Evolutionary conservation across 1,140 invertebrate genomes (phyloP).

Genomic region (Atta colombica): DNA sequence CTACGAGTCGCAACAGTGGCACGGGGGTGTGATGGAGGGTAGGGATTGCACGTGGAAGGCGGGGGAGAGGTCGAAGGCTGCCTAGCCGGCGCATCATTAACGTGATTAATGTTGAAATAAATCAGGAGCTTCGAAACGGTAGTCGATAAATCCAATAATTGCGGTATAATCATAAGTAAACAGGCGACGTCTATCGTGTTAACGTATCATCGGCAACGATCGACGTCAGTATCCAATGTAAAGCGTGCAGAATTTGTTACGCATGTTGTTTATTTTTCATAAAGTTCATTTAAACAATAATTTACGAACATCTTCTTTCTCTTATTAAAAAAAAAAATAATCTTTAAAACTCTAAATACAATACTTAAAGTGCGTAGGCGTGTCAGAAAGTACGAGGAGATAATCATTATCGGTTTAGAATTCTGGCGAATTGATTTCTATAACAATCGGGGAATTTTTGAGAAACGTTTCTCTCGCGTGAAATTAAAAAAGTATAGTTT

Average conservation of each 20-base stretch:
- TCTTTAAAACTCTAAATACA: neutral
- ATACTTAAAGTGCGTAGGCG: neutral
- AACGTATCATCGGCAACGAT: slow-evolving; percentile 74
- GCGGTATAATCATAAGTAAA: slow-evolving; percentile 86
- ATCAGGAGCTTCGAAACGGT: slow-evolving; percentile 84
- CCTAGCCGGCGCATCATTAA: slow-evolving; percentile 85
- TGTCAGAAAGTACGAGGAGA: neutral
- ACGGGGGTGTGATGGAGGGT: slow-evolving; percentile 67
- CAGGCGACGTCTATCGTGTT: slow-evolving; percentile 80
- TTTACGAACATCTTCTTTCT: neutral
- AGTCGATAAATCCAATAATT: slow-evolving; percentile 86
- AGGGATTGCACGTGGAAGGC: slow-evolving; percentile 41
- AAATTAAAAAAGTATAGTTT: slow-evolving; percentile 57
- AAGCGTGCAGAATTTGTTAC: slow-evolving; percentile 18
- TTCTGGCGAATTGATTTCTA: slow-evolving; percentile 23
- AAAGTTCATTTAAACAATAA: slow-evolving; percentile 12
- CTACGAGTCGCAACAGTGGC: slow-evolving; percentile 70
- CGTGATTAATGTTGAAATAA: slow-evolving; percentile 87
- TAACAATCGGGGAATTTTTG: slow-evolving; percentile 54
- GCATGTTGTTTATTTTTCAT: neutral
- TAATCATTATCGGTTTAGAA: slow-evolving; percentile 45
- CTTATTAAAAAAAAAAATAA: neutral
- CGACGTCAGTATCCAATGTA: slow-evolving; percentile 50
- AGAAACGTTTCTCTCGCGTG: slow-evolving; percentile 48
- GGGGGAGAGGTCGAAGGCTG: slow-evolving; percentile 70